Conservation (phyloP, 2,113 vertebrate genomes). For the Oophaga pumilio region DNA sequence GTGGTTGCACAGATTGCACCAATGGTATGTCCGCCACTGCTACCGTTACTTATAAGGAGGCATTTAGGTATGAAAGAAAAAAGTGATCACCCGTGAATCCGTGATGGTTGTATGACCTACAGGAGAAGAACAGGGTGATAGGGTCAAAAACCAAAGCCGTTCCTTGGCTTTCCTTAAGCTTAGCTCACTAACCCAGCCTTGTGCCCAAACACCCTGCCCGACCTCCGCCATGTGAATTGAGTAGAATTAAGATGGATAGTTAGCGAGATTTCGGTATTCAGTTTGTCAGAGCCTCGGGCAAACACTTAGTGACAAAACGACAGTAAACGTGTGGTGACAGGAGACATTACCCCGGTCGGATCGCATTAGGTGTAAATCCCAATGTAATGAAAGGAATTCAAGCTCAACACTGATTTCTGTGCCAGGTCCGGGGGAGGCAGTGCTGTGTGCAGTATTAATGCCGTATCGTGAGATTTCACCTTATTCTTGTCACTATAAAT, state of each 20-base stretch:
- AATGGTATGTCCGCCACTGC: neutral
- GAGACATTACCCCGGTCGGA: slow-evolving; percentile 13
- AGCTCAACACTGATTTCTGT: neutral
- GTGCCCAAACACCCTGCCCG: too few species aligned
- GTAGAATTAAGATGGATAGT: neutral
- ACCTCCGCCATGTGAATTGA: neutral
- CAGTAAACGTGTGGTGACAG: slow-evolving; percentile 37
- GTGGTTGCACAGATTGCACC: too few species aligned
- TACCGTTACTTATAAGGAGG: neutral
- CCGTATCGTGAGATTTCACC: too few species aligned
- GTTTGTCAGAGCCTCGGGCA: slow-evolving; percentile 9
- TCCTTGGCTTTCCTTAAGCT: too few species aligned
- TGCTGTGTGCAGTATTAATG: neutral
- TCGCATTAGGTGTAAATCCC: slow-evolving; percentile 22
- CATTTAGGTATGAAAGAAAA: neutral
- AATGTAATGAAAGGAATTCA: neutral
- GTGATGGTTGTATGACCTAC: neutral
- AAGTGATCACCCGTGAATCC: neutral
- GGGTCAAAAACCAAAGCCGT: too few species aligned
- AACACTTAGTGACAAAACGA: neutral
- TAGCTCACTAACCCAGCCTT: too few species aligned
- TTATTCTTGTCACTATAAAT: too few species aligned
- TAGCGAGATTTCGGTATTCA: neutral
- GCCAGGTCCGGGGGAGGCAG: neutral
- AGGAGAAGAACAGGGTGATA: too few species aligned